Percentiles rank a stretch among this genome's conserved stretches.
Conservation (phyloP, 2,113 vertebrate species). For the Xiphophorus maculatus region DNA sequence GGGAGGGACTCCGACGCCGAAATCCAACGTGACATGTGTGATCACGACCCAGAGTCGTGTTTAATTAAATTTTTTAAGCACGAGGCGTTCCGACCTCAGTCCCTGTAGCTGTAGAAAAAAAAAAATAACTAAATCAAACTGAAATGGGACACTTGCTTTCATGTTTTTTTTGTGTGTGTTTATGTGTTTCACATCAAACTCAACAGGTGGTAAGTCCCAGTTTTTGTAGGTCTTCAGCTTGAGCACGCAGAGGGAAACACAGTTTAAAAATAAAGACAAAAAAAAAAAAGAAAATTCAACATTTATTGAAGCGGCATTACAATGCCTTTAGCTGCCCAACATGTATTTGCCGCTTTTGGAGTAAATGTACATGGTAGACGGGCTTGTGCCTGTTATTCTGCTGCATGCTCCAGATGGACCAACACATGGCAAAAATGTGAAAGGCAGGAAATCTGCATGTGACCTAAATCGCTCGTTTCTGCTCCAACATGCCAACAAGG, state of each 20-base stretch:
- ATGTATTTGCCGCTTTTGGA: constrained; percentile 67
- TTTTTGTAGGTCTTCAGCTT: neutral
- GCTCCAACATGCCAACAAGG: constrained; percentile 67
- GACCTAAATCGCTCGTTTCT: constrained; percentile 80
- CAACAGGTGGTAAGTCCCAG: constrained; percentile 12
- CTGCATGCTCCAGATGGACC: constrained; percentile 81
- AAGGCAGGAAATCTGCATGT: constrained; percentile 80
- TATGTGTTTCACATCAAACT: constrained; percentile 4
- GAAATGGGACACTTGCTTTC: constrained; percentile 43
- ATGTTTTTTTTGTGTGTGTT: neutral
- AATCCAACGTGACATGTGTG: constrained; percentile 77
- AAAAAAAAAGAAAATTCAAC: neutral
- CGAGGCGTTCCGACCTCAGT: constrained; percentile 43
- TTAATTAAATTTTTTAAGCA: constrained; percentile 69
- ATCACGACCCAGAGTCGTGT: constrained; percentile 73
- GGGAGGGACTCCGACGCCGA: constrained; percentile 35
- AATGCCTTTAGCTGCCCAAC: constrained; percentile 61
- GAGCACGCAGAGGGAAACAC: neutral
- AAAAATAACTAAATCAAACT: neutral
- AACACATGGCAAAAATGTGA: constrained; percentile 83
- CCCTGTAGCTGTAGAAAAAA: constrained; percentile 45
- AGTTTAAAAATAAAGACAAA: too few species aligned
- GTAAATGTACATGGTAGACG: constrained; percentile 70
- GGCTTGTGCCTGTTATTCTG: constrained; percentile 77
- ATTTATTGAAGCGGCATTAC: constrained; percentile 13